A percentile compares a stretch with the other conserved stretches of the same genome.
These are phyloP conservation scores for Amazonetta brasiliensis DNA, from an alignment of 2,797 vertebrate genomes.

Conservation along the genomic window DNA sequence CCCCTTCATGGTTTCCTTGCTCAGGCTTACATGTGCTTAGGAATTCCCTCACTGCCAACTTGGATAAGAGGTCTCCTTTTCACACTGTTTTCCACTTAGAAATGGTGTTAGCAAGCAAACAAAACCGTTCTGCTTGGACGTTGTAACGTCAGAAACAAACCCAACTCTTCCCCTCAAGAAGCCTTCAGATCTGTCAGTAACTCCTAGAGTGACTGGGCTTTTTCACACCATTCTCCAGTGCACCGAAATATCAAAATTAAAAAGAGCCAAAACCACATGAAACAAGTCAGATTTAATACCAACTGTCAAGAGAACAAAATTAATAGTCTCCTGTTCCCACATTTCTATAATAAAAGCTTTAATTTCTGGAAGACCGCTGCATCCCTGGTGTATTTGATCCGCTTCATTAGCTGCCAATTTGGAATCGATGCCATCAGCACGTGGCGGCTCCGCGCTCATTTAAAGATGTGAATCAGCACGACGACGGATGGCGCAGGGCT, in stretches of 20 bases:
- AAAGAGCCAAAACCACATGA: constrained; percentile 13
- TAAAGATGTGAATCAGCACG: neutral
- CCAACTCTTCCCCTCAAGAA: neutral
- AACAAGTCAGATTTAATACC: constrained; percentile 35
- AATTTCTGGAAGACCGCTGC: constrained; percentile 40
- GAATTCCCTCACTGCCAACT: neutral
- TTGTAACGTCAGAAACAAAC: neutral
- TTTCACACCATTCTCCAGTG: neutral
- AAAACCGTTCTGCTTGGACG: neutral
- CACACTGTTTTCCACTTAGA: neutral
- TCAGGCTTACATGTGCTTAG: rapidly evolving
- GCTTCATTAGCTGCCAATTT: constrained; percentile 4
- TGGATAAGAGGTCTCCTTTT: neutral
- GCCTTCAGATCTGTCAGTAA: neutral
- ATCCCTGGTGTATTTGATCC: neutral
- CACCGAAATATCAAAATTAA: neutral
- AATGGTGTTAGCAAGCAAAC: neutral
- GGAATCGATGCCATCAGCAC: constrained; percentile 19
- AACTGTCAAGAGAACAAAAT: constrained; percentile 29
- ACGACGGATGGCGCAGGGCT: rapidly evolving
- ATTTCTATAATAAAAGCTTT: constrained; percentile 3
- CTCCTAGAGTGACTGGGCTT: neutral
- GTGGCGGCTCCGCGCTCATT: neutral
- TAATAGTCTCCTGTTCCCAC: constrained; percentile 29
- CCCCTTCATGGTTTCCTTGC: neutral